Conservation (phyloP, 2,888 invertebrate genomes). For the Portevinia maculata region DNA sequence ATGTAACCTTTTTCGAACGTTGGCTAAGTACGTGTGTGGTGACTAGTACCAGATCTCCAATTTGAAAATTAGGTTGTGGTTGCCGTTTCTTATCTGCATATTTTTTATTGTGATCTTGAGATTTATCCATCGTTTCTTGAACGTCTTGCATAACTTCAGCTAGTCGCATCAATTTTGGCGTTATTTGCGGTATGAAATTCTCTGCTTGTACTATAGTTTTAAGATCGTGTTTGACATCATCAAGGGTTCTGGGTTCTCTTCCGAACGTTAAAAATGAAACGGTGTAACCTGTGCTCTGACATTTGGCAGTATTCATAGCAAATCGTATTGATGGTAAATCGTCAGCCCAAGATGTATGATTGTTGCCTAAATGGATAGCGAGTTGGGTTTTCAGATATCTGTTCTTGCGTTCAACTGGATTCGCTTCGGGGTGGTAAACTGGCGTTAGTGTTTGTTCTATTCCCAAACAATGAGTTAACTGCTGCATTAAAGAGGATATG, state of each 20-base stretch:
- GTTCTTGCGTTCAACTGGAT: constrained; percentile 62
- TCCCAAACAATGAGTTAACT: constrained; percentile 69
- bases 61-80: too few relatives aligned
- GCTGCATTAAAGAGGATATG: constrained; percentile 78
- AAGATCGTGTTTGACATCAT: constrained; percentile 20
- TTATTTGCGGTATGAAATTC: constrained; percentile 64
- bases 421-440: constrained; percentile 66
- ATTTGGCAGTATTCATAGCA: constrained; percentile 19
- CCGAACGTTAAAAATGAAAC: constrained; percentile 27
- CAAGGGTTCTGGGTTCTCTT: constrained; percentile 8
- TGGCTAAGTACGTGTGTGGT: too few relatives aligned
- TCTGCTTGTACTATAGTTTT: constrained; percentile 9
- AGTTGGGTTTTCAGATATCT: constrained; percentile 27
- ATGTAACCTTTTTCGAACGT: too few relatives aligned
- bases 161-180: neutral
- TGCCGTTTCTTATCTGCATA: too few relatives aligned
- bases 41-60: too few relatives aligned
- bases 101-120: too few relatives aligned
- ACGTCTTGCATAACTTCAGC: neutral
- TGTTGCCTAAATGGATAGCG: constrained; percentile 4
- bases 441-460: too few relatives aligned
- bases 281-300: constrained; percentile 22
- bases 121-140: neutral
- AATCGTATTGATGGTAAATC: constrained; percentile 21
- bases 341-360: constrained; percentile 1